phyloP scores from a whole-genome alignment of 2,113 vertebrate genomes.

The Poeciliopsis retropinna region DNA sequence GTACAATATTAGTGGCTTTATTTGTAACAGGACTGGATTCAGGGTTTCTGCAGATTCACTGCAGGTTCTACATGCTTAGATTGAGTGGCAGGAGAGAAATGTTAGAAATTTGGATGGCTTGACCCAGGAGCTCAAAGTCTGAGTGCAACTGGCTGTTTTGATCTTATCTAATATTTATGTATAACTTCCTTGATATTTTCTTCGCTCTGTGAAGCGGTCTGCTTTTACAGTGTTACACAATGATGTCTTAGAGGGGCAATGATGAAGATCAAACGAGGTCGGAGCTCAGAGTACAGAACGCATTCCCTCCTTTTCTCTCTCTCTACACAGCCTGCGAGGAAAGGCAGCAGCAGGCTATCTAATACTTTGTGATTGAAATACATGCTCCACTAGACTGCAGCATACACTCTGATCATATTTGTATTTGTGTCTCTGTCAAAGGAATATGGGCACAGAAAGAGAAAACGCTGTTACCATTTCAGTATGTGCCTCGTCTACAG shows the following conservation, averaged over 20 bases:
- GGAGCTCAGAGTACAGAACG: conserved; percentile 60
- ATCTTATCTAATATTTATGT: conserved; percentile 83
- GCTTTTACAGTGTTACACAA: conserved; percentile 74
- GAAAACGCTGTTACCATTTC: conserved; percentile 47
- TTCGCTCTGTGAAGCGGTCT: conserved; percentile 62
- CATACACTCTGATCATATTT: conserved; percentile 67
- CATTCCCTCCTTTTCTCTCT: conserved; percentile 42
- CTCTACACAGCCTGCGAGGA: conserved; percentile 62
- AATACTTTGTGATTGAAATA: conserved; percentile 71
- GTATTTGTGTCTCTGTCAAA: conserved; percentile 72
- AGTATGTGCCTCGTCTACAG: conserved; percentile 14
- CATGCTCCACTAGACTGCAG: conserved; percentile 67
- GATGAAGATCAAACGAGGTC: conserved; percentile 74
- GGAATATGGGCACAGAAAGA: conserved; percentile 41
- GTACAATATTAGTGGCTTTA: conserved; percentile 60
- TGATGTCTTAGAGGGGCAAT: conserved; percentile 76
- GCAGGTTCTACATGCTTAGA: conserved; percentile 35
- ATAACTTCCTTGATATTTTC: conserved; percentile 81
- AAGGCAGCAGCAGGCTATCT: conserved; percentile 68
- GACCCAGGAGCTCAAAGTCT: conserved; percentile 73
- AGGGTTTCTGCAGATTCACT: conserved; percentile 38
- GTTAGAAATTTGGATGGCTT: conserved; percentile 67
- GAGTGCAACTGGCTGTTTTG: conserved; percentile 76
- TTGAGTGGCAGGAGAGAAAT: conserved; percentile 53
- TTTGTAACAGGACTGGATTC: conserved; percentile 53